Evolutionary conservation across 2,113 vertebrate genomes (phyloP), one percentile per base, ranked within the genome.

Genomic region (Neomonachus schauinslandi): DNA sequence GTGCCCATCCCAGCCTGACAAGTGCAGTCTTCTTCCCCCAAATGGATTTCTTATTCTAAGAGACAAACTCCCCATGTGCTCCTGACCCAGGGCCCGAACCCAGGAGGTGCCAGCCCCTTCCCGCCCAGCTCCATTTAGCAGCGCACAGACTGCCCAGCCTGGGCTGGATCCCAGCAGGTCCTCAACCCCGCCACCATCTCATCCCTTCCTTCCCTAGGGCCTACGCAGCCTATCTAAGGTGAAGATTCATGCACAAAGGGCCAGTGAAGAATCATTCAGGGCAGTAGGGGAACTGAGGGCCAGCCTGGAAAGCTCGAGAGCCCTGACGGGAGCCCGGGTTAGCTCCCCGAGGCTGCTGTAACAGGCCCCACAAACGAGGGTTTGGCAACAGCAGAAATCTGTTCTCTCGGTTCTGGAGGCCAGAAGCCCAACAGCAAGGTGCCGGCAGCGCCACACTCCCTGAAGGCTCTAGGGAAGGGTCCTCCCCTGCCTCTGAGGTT

Each of bases 161-260:
- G 9, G 31, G 51, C 51, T 57, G 18, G 1, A 65, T n/a, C 59
- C 79, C 7, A 53, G 33, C 53, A 46, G 8, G 49, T n/a, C 33
- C 80, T 69, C 42, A 0, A 4, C 1, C 5, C 15, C 5, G 0
- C 39, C 7, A 9, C 7, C 14, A 1, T 1, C 33, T 72, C 42
- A 2, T 31, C 21, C 18, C 81, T 33, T 22, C 46, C n/a, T 80
- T 42, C 31, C 51, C 42, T 24, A 39, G 63, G 39, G 24, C 26
- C 69, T 92, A 46, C 36, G 67, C 18, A 15, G 39, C 53, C n/a
- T 22, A 18, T n/a, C 5, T 15, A 36, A 39, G 12, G 31, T 31
- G 13, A 74, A 36, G 81, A 80, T 24, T 33, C n/a, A 18, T 0
- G 2, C 55, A 39, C 74, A 76, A 49, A 15, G 24, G 82, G 26